These are phyloP conservation scores for Helleia helle DNA, from an alignment of 2,888 invertebrate genomes.

Conservation along the genomic window DNA sequence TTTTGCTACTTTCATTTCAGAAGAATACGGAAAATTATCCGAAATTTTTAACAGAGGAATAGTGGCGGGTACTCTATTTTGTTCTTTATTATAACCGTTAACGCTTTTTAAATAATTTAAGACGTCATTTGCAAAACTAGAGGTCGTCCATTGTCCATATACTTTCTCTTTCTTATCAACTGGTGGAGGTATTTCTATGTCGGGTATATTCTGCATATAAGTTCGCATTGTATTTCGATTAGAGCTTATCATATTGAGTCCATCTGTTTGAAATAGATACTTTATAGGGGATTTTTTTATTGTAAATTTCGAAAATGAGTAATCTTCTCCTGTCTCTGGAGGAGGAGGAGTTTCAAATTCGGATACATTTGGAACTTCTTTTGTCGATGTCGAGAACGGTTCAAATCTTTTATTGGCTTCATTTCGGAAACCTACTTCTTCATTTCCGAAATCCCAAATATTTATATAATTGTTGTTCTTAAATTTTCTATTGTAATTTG, in stretches of 20 bases:
- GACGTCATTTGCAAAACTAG: constrained; percentile 51
- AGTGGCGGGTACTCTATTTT: constrained; percentile 40
- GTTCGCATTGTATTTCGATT: constrained; percentile 12
- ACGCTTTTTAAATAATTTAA: constrained; percentile 54
- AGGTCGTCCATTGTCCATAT: constrained; percentile 54
- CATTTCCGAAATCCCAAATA: constrained; percentile 37
- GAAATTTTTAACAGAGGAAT: constrained; percentile 42
- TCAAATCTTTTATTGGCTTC: constrained; percentile 21
- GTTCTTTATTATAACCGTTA: constrained; percentile 35
- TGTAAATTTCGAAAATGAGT: constrained; percentile 24
- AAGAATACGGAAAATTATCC: constrained; percentile 48
- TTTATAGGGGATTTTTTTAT: constrained; percentile 21
- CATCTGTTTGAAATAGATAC: constrained; percentile 20
- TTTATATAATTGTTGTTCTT: constrained; percentile 29
- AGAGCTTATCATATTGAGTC: constrained; percentile 14
- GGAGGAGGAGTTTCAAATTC: constrained; percentile 51
- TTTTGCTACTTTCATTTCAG: constrained; percentile 41
- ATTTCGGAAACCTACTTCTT: constrained; percentile 24
- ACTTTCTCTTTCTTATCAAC: constrained; percentile 33
- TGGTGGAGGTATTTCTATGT: constrained; percentile 44
- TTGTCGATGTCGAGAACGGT: constrained; percentile 22
- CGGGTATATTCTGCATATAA: constrained; percentile 27
- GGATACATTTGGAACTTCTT: constrained; percentile 29
- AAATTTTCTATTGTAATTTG: constrained; percentile 31
- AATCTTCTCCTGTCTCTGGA: constrained; percentile 20